Conservation (phyloP, 2,888 invertebrate species). For the Brachynemurus nebulosus region DNA sequence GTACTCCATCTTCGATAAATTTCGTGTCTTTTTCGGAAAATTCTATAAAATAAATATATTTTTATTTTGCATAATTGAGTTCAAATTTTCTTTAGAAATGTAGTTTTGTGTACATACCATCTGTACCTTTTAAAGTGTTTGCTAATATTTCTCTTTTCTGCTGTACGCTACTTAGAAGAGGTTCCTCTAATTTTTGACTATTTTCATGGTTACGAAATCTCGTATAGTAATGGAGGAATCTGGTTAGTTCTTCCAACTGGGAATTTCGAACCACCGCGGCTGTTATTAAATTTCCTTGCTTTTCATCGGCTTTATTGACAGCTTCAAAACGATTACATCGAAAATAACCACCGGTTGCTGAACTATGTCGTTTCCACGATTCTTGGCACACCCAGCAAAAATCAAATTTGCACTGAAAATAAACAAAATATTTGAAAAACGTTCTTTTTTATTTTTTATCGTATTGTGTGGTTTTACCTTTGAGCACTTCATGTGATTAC, state of each 20-base stretch:
- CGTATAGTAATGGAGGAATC: slow-evolving; percentile 51
- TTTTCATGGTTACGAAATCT: slow-evolving; percentile 50
- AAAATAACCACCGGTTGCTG: slow-evolving; percentile 55
- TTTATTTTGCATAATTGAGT: not conserved
- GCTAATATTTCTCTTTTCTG: slow-evolving; percentile 48
- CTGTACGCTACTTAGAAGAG: slow-evolving; percentile 39
- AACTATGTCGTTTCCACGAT: slow-evolving; percentile 54
- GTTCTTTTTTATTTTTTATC: too few species aligned
- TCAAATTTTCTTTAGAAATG: too few species aligned
- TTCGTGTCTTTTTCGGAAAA: slow-evolving; percentile 31
- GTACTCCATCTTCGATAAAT: slow-evolving; percentile 49
- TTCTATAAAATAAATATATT: slow-evolving; percentile 21
- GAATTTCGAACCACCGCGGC: slow-evolving; percentile 43
- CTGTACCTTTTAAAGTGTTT: slow-evolving; percentile 32
- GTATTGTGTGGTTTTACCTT: slow-evolving; percentile 42
- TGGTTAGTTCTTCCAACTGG: slow-evolving; percentile 45
- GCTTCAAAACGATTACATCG: slow-evolving; percentile 43
- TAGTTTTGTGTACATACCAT: slow-evolving; percentile 23
- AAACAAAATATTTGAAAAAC: slow-evolving; percentile 7
- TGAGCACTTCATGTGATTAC: slow-evolving; percentile 59
- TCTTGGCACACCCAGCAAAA: slow-evolving; percentile 62
- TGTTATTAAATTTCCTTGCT: slow-evolving; percentile 38
- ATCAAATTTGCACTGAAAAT: slow-evolving; percentile 49
- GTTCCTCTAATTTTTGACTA: slow-evolving; percentile 46
- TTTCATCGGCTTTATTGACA: slow-evolving; percentile 45